Evolutionary conservation across 2,888 invertebrate genomes (phyloP).

Genomic region (Agrotis ipsilon): DNA sequence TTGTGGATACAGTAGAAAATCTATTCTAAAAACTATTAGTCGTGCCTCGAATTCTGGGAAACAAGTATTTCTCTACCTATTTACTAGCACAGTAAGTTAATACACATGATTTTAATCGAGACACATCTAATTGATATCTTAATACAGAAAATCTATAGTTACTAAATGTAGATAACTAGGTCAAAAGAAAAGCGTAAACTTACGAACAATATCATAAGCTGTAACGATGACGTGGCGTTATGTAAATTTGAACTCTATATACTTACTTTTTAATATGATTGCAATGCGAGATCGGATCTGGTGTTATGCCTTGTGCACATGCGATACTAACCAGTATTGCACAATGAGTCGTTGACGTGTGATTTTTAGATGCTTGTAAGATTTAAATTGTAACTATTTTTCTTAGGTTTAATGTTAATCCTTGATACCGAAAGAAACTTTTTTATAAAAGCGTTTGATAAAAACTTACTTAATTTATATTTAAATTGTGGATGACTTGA

Average conservation of each 20-base stretch:
- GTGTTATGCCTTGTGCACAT: slow-evolving; percentile 16
- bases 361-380: neutral
- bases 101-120: too few relatives aligned
- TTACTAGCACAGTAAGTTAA: too few relatives aligned
- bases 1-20: too few relatives aligned
- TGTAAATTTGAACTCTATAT: slow-evolving; percentile 11
- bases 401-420: too few relatives aligned
- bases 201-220: slow-evolving; percentile 11
- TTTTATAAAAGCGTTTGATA: too few relatives aligned
- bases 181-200: slow-evolving; percentile 5
- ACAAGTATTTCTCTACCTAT: too few relatives aligned
- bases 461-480: too few relatives aligned
- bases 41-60: too few relatives aligned
- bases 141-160: slow-evolving; percentile 9
- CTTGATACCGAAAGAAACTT: too few relatives aligned
- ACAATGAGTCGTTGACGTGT: slow-evolving; percentile 3
- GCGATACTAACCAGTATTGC: slow-evolving; percentile 6
- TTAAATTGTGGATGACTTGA: too few relatives aligned
- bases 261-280: slow-evolving; percentile 26
- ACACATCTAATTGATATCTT: neutral
- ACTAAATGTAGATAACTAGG: slow-evolving; percentile 22
- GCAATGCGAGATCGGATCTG: slow-evolving; percentile 18
- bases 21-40: too few relatives aligned
- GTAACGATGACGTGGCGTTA: slow-evolving; percentile 9
- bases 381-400: neutral